Evolutionary conservation across 64 coral and sea anemone genomes (phyloP).

Genomic region (Anthopleura sola): DNA sequence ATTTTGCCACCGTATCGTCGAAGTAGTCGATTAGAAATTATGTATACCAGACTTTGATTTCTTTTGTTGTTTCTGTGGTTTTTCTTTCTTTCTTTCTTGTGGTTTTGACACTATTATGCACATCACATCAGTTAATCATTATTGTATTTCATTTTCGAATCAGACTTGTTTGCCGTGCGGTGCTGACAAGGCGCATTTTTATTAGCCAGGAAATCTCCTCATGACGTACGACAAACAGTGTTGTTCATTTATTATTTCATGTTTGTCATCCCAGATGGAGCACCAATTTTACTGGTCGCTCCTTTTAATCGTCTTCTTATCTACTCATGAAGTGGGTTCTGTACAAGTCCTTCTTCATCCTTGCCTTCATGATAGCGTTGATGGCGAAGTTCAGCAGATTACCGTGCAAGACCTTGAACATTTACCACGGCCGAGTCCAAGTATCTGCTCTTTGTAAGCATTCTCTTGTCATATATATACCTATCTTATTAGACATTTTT

Average conservation of each 20-base stretch:
- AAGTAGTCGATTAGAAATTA: too few relatives aligned
- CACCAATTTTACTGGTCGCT: background rate
- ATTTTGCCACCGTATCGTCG: too few relatives aligned
- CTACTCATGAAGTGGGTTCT: background rate
- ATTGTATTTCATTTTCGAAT: too few relatives aligned
- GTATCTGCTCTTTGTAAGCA: background rate
- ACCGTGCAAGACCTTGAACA: background rate
- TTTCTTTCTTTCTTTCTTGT: too few relatives aligned
- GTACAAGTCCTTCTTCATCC: background rate
- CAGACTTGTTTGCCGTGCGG: background rate
- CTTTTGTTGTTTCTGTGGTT: too few relatives aligned
- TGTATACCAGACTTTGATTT: too few relatives aligned
- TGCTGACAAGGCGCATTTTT: background rate
- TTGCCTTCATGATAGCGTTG: background rate
- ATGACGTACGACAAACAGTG: background rate
- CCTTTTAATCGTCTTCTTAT: background rate
- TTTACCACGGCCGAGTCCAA: background rate
- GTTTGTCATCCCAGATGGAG: background rate
- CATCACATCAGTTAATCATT: too few relatives aligned
- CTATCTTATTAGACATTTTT: too few relatives aligned
- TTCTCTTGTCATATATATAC: too few relatives aligned
- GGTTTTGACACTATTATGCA: too few relatives aligned
- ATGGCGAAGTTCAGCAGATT: background rate
- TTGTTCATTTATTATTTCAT: background rate
- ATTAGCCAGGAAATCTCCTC: too few relatives aligned